A percentile compares a stretch with the other conserved stretches of the same genome.
Evolutionary conservation across 2,113 vertebrate species (phyloP).

Genomic region (Arvicanthis niloticus): DNA sequence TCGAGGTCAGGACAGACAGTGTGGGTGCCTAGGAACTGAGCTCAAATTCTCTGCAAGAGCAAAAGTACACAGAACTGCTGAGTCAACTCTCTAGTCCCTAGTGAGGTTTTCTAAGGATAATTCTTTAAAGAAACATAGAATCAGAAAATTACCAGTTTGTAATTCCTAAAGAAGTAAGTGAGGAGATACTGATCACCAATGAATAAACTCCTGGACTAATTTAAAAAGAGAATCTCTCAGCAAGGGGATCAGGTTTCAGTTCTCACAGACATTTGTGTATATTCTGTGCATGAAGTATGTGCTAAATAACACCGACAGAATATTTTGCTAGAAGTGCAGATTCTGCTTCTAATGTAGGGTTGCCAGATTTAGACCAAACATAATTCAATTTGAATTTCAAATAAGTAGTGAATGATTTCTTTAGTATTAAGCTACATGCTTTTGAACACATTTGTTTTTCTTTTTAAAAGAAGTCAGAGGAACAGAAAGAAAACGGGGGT

Average conservation of each 20-base stretch:
- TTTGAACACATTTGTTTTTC: constrained; percentile 20
- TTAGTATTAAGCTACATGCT: constrained; percentile 23
- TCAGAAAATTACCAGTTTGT: constrained; percentile 46
- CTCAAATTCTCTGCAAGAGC: not conserved
- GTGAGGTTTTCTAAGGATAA: not conserved
- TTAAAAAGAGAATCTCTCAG: constrained; percentile 1
- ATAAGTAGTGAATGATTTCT: constrained; percentile 30
- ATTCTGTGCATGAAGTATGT: constrained; percentile 11
- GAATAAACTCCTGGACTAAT: not conserved
- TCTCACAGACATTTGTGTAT: constrained; percentile 10
- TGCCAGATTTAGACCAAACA: constrained; percentile 42
- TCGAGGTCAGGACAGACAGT: not conserved
- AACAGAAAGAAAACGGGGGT: not conserved
- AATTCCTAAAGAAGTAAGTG: constrained; percentile 35
- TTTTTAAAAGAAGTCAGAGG: not conserved
- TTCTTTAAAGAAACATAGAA: constrained; percentile 47
- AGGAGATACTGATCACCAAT: not conserved
- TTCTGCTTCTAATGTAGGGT: not conserved
- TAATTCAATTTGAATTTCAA: constrained; percentile 56
- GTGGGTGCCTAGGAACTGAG: not conserved
- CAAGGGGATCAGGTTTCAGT: not conserved
- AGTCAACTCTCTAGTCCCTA: not conserved
- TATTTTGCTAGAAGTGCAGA: constrained; percentile 42
- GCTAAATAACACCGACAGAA: not conserved
- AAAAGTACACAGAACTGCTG: not conserved